These are phyloP conservation scores for Arizona elegans DNA, from an alignment of 2,113 vertebrate genomes.

Conservation along the genomic window DNA sequence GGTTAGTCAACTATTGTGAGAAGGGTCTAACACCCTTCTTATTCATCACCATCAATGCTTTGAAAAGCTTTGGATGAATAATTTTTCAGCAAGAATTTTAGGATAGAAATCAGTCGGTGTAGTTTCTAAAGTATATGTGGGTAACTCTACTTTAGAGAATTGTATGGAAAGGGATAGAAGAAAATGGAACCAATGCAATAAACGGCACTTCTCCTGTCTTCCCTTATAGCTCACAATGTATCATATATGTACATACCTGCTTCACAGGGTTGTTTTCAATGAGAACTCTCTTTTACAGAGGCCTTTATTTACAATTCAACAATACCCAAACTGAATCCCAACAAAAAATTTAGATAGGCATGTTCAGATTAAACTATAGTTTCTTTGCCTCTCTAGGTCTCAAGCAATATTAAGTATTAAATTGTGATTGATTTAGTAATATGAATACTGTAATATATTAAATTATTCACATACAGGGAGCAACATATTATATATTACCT, in stretches of 20 bases:
- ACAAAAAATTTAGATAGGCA: neutral
- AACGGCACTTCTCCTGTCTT: neutral
- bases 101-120: neutral
- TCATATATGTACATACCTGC: neutral
- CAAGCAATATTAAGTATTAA: neutral
- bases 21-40: neutral
- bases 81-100: neutral
- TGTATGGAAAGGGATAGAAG: neutral
- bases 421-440: neutral
- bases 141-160: neutral
- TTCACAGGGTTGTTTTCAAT: neutral
- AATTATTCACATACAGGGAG: neutral
- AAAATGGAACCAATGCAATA: neutral
- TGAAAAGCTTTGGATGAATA: neutral
- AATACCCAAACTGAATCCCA: neutral
- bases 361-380: neutral
- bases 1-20: neutral
- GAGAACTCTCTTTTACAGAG: neutral
- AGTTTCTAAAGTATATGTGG: neutral
- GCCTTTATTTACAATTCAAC: neutral
- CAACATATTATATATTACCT: conserved; percentile 71
- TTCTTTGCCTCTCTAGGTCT: neutral
- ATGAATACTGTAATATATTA: neutral
- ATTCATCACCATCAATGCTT: neutral
- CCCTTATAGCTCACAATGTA: neutral